phyloP scores from a whole-genome alignment of 2,113 vertebrate genomes.

The Hystrix cristata region DNA sequence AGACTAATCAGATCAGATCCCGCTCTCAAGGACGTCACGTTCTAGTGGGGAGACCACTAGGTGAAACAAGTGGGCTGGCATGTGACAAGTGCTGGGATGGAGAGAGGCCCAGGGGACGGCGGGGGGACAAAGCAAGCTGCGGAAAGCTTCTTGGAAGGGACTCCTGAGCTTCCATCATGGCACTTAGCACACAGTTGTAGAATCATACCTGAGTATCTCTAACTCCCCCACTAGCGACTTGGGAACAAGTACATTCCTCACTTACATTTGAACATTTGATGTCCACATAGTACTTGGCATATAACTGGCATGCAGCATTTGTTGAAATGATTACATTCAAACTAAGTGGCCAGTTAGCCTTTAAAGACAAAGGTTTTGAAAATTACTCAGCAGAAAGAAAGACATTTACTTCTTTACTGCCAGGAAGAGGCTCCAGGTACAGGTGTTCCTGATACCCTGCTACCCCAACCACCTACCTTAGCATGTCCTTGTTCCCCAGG shows the following conservation, averaged over 20 bases:
- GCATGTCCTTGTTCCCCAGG: constrained; percentile 48
- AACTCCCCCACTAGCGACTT: background rate
- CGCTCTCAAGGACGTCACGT: constrained; percentile 46
- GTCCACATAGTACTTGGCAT: background rate
- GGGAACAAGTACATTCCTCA: background rate
- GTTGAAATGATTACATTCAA: background rate
- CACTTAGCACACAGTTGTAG: background rate
- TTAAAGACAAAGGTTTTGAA: constrained; percentile 47
- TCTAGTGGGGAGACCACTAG: constrained; percentile 48
- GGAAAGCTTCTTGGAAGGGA: constrained; percentile 24
- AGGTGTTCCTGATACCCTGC: constrained; percentile 4
- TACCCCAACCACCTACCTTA: constrained; percentile 13
- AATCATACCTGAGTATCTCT: background rate
- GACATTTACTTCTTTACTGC: constrained; percentile 35
- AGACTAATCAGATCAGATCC: background rate
- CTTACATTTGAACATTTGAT: background rate
- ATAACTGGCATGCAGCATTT: background rate
- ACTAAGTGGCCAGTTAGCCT: constrained; percentile 42
- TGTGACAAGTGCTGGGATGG: constrained; percentile 1
- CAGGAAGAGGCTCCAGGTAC: constrained; percentile 17
- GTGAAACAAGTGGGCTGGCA: background rate
- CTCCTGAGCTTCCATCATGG: constrained; percentile 29
- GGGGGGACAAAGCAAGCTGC: constrained; percentile 40
- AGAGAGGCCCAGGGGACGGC: background rate
- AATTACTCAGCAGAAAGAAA: constrained; percentile 55